phyloP scores from a whole-genome alignment of 1,140 invertebrate species.

The Platyscapa corneri region DNA sequence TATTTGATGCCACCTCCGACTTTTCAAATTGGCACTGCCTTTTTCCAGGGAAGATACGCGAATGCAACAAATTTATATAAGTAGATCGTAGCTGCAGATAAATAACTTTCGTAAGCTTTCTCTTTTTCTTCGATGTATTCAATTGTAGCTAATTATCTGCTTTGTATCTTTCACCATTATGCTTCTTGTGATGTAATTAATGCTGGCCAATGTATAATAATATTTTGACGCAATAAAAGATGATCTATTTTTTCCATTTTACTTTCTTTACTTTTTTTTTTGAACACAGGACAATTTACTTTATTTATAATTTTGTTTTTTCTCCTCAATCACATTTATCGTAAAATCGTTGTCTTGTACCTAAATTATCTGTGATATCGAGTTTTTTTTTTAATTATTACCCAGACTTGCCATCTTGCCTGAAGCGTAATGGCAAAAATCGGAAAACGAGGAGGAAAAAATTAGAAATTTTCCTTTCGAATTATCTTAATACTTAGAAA shows the following conservation, averaged over 20 bases:
- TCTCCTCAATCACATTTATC: constrained; percentile 21
- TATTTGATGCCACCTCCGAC: background rate
- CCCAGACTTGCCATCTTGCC: background rate
- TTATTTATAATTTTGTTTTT: background rate
- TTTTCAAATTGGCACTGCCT: constrained; percentile 6
- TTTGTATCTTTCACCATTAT: background rate
- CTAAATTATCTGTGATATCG: constrained; percentile 20
- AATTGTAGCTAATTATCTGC: background rate
- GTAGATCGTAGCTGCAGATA: constrained; percentile 16
- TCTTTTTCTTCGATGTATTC: constrained; percentile 10
- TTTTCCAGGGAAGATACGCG: background rate
- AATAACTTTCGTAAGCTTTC: too few species aligned
- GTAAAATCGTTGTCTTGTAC: constrained; percentile 2
- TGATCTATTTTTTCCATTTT: too few species aligned
- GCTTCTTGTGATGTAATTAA: too few species aligned
- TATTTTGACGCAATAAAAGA: too few species aligned
- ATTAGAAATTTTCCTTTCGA: too few species aligned
- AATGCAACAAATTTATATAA: background rate
- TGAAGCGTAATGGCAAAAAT: constrained; percentile 1
- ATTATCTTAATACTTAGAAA: too few species aligned
- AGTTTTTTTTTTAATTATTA: constrained; percentile 37
- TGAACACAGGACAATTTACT: background rate
- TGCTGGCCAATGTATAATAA: too few species aligned
- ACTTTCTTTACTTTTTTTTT: background rate
- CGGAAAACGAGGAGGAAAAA: too few species aligned